These are phyloP conservation scores for Mustelus asterias DNA, from an alignment of 2,113 vertebrate genomes.

Conservation along the genomic window DNA sequence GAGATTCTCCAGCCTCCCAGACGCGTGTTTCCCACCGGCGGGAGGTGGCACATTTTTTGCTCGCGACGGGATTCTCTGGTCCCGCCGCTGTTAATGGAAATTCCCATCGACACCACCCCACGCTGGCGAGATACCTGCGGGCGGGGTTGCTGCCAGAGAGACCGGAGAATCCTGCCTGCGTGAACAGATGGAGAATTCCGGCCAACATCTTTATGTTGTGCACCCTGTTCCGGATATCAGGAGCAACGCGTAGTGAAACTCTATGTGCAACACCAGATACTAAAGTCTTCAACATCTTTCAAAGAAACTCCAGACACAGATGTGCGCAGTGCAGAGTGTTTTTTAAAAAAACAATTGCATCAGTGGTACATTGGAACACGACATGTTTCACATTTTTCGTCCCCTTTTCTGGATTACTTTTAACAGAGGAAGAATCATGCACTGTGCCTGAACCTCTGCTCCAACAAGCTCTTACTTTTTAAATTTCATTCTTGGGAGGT, in stretches of 20 bases:
- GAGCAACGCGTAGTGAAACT: neutral
- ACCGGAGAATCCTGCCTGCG: too few species aligned
- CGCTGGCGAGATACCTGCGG: too few species aligned
- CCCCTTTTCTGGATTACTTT: neutral
- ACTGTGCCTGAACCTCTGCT: neutral
- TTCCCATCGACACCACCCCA: too few species aligned
- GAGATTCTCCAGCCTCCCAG: too few species aligned
- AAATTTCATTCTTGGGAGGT: too few species aligned
- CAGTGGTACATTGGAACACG: neutral
- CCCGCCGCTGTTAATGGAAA: too few species aligned
- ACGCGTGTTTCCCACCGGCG: too few species aligned
- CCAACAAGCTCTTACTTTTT: neutral
- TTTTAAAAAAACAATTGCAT: neutral
- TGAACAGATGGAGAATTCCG: too few species aligned
- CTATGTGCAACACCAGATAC: neutral
- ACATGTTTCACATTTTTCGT: neutral
- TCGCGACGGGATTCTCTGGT: too few species aligned
- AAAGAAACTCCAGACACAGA: neutral
- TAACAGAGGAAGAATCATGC: neutral
- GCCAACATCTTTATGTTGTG: neutral
- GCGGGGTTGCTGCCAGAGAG: too few species aligned
- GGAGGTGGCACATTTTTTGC: too few species aligned
- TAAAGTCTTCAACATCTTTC: neutral
- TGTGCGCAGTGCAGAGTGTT: neutral
- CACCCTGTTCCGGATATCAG: neutral